Evolutionary conservation across 1,140 invertebrate species (phyloP), one percentile per base, ranked within the genome.

Genomic region (Uloborus diversus): DNA sequence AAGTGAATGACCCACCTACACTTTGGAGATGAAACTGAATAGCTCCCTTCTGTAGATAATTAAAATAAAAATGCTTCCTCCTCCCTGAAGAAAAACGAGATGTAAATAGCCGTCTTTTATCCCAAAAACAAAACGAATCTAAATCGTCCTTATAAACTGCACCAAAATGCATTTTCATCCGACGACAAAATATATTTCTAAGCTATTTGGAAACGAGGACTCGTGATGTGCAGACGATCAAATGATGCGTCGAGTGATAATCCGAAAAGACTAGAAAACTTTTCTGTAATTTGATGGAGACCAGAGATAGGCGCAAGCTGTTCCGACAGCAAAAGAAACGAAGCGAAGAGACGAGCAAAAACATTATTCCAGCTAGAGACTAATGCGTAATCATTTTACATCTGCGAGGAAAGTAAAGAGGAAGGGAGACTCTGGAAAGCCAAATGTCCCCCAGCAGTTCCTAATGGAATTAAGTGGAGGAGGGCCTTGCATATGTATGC

Each of bases 311-410:
- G 33, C 25, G 37, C 70, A 75, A 75, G 70, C 70, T 75, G 70
- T 57, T 59, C 57, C 30, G 9, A 13, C 25, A 17, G 25, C 5
- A n/a, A 17, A 17, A 20, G 61, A 73, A 7, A n/a, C 42, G 30
- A 37, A 64, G 42, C 57, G 64, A 49, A 42, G n/a, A 11, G 25
- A 42, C 57, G 42, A 47, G 17, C 17, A 25, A 25, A 28, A 66
- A 49, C 37, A n/a, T n/a, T n/a, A n/a, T n/a, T n/a, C n/a, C n/a
- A n/a, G n/a, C n/a, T n/a, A 47, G 23, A 33, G 27, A 75, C 70
- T 75, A 75, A 75, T 75, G 70, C 70, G 57, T 75, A 75, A 61
- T 75, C 70, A 75, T 75, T 75, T 75, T 75, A 49, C 70, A 75
- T 75, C 70, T 75, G 70, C 70, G 37, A 64, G 30, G 37, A n/a